Conservation (phyloP, 1,140 invertebrate species). For the Lepidotrigona ventralis region DNA sequence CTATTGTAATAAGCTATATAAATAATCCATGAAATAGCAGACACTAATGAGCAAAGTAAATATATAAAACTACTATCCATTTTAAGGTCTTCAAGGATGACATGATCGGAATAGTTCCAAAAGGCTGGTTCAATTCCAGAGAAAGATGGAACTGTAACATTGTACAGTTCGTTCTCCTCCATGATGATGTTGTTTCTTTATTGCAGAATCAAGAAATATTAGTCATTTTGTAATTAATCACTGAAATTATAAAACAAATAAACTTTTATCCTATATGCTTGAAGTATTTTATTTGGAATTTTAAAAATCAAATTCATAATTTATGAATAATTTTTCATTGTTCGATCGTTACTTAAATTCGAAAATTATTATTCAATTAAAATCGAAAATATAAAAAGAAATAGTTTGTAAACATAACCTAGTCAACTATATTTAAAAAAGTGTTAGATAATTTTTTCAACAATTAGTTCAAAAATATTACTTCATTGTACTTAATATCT, state of each 20-base stretch:
- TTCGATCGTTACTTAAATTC: neutral
- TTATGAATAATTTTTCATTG: neutral
- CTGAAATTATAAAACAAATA: constrained; percentile 37
- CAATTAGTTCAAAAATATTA: neutral
- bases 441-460: neutral
- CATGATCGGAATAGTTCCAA: constrained; percentile 77
- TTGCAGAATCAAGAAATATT: constrained; percentile 42
- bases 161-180: constrained; percentile 68
- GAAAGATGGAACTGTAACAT: constrained; percentile 71
- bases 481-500: neutral
- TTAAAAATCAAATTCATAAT: neutral
- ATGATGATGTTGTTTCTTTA: constrained; percentile 56
- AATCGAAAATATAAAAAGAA: neutral
- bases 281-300: neutral
- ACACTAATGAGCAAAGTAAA: constrained; percentile 89
- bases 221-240: constrained; percentile 38
- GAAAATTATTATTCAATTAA: neutral
- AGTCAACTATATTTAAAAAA: constrained; percentile 9
- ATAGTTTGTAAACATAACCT: constrained; percentile 60
- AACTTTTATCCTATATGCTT: neutral
- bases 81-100: constrained; percentile 86
- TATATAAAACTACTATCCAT: constrained; percentile 92
- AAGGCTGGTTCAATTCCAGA: constrained; percentile 70
- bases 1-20: constrained; percentile 98
- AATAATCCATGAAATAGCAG: constrained; percentile 92